phyloP scores from a whole-genome alignment of 37 sponge, comb jelly and placozoan species.

The Cliona cf. orientalis region DNA sequence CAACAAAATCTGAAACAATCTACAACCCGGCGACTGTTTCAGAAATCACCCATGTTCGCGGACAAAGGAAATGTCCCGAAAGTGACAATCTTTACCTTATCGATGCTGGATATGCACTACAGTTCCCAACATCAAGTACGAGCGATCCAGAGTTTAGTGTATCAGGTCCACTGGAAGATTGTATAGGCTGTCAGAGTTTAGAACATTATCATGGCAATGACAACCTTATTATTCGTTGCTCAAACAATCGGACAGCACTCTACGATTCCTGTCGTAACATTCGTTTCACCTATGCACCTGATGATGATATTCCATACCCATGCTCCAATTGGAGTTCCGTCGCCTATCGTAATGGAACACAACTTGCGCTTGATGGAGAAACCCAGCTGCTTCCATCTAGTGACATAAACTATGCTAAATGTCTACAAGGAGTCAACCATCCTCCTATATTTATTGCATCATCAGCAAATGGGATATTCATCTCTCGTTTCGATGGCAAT shows the following conservation, averaged over 20 bases:
- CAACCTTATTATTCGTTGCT: background rate
- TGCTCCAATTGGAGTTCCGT: slow-evolving; percentile 7
- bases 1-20: background rate
- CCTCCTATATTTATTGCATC: background rate
- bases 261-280: background rate
- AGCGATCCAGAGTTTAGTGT: background rate
- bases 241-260: background rate
- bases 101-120: background rate
- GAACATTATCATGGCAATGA: background rate
- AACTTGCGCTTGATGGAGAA: too few species aligned
- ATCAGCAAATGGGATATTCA: background rate
- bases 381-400: background rate
- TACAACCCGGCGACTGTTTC: slow-evolving; percentile 3
- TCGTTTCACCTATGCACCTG: background rate
- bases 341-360: too few species aligned
- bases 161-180: background rate
- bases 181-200: background rate
- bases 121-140: background rate
- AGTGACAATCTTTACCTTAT: background rate
- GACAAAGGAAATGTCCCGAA: background rate
- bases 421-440: background rate
- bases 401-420: background rate
- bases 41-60: background rate
- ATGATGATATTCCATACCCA: background rate
- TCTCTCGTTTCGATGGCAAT: background rate